Evolutionary conservation across 2,888 invertebrate genomes (phyloP).

Genomic region (Cosmopolites sordidus): DNA sequence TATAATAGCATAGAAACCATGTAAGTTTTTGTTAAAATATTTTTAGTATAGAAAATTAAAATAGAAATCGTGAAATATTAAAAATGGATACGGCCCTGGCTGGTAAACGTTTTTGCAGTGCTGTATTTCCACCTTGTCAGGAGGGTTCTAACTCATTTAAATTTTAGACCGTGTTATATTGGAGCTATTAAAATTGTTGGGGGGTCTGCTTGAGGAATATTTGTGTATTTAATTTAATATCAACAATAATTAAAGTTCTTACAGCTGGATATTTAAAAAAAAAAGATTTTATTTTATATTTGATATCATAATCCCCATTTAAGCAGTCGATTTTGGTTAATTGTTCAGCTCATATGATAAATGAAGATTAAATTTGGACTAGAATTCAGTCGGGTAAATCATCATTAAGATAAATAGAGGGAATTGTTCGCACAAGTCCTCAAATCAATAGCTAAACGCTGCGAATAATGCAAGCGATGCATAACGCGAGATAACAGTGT

Average conservation of each 20-base stretch:
- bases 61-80: too few species aligned
- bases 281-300: too few species aligned
- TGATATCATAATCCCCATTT: not conserved
- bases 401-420: slow-evolving; percentile 19
- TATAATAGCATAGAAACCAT: too few species aligned
- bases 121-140: slow-evolving; percentile 24
- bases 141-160: slow-evolving; percentile 25
- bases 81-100: slow-evolving; percentile 11
- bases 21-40: too few species aligned
- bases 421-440: slow-evolving; percentile 20
- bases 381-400: slow-evolving; percentile 9
- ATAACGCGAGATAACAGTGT: slow-evolving; percentile 37
- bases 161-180: slow-evolving; percentile 17
- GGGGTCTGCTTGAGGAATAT: slow-evolving; percentile 10
- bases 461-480: slow-evolving; percentile 38
- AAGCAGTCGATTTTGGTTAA: not conserved
- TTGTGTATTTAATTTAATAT: slow-evolving; percentile 19
- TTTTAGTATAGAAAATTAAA: too few species aligned
- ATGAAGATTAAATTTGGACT: slow-evolving; percentile 3
- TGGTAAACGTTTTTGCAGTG: slow-evolving; percentile 14
- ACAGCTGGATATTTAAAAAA: not conserved
- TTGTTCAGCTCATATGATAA: not conserved
- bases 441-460: slow-evolving; percentile 40
- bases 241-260: slow-evolving; percentile 16
- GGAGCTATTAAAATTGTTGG: slow-evolving; percentile 19